Base-by-base conservation (phyloP, 2,888 invertebrate species). In the Oscheius sp. region DNA sequence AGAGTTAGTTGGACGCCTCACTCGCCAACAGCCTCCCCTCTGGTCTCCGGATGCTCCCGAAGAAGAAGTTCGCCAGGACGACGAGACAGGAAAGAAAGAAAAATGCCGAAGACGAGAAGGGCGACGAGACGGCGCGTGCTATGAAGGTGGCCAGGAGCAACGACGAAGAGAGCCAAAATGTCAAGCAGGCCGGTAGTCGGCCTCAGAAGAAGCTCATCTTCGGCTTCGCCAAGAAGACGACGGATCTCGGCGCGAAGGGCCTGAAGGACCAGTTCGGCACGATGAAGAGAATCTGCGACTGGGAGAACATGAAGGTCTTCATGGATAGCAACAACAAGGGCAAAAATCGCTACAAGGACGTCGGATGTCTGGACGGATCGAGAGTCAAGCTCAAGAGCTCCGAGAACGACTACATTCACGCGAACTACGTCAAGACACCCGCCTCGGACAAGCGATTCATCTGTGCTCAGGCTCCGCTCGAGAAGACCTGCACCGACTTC, bases 401-500 rank as follows among this genome's bases (percentile, higher is more conserved):
- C 48, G 70, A 73, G 2, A 76, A 74, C 63, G 80, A 82, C 58
- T 82, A 82, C 76, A 79, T 82, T 50, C 82, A 82, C 53, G 82
- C 78, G 9, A 82, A 82, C 76, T 82, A 76, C 74, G 82, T 82
- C 53, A 58, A 76, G 35, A 76, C 76, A 13, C 77, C 80, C 10
- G 47, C 55, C 33, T 72, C 70, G 33, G 70, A 77, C 9, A 77
- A 78, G 60, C 75, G 80, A 7, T 82, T 82, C 77, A 82, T 82
- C 66, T 82, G 82, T 59, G 74, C 81, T 48, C 81, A 79, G 73
- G 82, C 80, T 48, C 82, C 82, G n/a, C 33, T 82, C 68, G 78
- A 77, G 65, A 78, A 77, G 70, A 82, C 82, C 7, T 77, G 77
- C 42, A 68, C 77, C 63, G 82, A 82, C 62, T 80, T 79, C 47